phyloP scores from a whole-genome alignment of 2,113 vertebrate genomes.

The Hiodon tergisus region DNA sequence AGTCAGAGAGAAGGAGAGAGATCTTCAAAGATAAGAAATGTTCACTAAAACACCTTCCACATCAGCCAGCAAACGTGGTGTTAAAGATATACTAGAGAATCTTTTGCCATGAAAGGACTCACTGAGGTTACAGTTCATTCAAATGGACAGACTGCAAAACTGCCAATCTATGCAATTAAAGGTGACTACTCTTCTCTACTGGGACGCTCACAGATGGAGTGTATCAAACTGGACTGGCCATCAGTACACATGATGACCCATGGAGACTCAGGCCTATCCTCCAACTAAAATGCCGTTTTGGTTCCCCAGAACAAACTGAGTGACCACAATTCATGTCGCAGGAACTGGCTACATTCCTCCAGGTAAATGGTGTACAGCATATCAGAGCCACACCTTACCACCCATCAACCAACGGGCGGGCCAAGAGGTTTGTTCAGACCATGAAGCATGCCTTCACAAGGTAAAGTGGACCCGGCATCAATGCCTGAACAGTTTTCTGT shows the following conservation, averaged over 20 bases:
- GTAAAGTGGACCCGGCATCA: conserved; percentile 9
- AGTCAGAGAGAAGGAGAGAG: neutral
- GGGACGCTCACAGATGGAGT: no score
- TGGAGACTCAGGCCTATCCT: no score
- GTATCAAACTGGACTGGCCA: no score
- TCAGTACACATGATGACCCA: no score
- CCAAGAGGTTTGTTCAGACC: conserved; percentile 22
- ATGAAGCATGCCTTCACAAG: conserved; percentile 23
- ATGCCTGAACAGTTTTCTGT: neutral
- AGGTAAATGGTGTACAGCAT: conserved; percentile 10
- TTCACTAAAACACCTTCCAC: no score
- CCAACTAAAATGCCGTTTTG: conserved; percentile 28
- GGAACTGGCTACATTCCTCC: no score
- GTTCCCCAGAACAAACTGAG: neutral
- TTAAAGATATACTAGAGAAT: no score
- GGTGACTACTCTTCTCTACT: no score
- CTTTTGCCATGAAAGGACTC: neutral
- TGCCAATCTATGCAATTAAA: neutral
- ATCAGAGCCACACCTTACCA: conserved; percentile 21
- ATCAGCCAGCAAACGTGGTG: no score
- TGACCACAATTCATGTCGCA: no score
- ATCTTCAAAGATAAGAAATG: neutral
- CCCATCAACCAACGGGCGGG: neutral
- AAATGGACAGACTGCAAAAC: neutral
- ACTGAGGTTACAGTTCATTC: neutral